Evolutionary conservation across 2,113 vertebrate species (phyloP).

Genomic region (Oncorhynchus nerka): DNA sequence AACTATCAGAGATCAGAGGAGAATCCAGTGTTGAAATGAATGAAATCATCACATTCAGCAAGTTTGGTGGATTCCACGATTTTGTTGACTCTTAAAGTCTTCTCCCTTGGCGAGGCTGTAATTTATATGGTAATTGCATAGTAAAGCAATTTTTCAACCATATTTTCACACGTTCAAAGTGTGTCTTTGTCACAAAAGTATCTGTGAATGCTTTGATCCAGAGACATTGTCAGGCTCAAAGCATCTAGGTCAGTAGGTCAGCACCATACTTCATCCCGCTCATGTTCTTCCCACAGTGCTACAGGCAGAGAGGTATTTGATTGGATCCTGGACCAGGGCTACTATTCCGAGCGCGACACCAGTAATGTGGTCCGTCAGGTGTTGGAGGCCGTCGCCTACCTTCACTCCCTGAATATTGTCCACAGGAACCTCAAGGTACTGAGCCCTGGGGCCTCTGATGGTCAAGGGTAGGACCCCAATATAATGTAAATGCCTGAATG

Average conservation of each 20-base stretch:
- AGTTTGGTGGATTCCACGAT: slow-evolving; percentile 13
- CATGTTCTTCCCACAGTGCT: slow-evolving; percentile 73
- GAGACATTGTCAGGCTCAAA: not conserved
- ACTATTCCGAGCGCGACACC: slow-evolving; percentile 96
- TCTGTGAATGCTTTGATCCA: not conserved
- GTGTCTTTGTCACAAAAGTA: not conserved
- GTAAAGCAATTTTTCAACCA: not conserved
- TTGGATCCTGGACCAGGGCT: slow-evolving; percentile 99
- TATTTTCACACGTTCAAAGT: not conserved
- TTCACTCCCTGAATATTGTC: slow-evolving; percentile 93
- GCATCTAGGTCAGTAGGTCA: not conserved
- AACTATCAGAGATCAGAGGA: slow-evolving; percentile 15
- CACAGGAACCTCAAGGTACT: slow-evolving; percentile 98
- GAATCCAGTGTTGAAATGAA: slow-evolving; percentile 1
- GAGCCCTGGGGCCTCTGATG: slow-evolving; percentile 23
- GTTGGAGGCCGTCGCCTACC: slow-evolving; percentile 94
- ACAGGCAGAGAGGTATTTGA: slow-evolving; percentile 97
- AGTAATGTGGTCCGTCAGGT: slow-evolving; percentile 98
- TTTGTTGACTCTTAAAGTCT: not conserved
- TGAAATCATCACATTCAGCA: slow-evolving; percentile 11
- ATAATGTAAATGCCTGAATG: not conserved
- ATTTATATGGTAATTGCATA: not conserved
- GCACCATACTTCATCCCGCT: not conserved
- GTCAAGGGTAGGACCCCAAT: not conserved
- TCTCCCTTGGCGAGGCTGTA: slow-evolving; percentile 1